These are phyloP conservation scores for Damaliscus lunatus DNA, from an alignment of 2,113 vertebrate genomes.

Conservation along the genomic window DNA sequence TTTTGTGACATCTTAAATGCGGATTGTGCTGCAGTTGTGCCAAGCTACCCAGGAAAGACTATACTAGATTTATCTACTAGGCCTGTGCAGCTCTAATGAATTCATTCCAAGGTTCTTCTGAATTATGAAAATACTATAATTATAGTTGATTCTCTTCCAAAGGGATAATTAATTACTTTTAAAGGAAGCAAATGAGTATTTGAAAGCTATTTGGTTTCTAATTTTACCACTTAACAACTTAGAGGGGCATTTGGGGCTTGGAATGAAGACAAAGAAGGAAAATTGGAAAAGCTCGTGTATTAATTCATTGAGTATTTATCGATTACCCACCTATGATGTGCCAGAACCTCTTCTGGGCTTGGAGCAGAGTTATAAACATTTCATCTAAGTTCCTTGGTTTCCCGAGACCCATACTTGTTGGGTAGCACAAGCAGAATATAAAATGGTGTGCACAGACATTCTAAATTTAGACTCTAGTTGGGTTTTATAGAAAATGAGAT, in stretches of 20 bases:
- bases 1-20: background rate
- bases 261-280: background rate
- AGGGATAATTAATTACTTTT: constrained; percentile 55
- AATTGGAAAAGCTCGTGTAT: background rate
- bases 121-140: constrained; percentile 66
- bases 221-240: constrained; percentile 46
- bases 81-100: background rate
- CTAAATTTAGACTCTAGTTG: background rate
- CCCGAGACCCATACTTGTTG: background rate
- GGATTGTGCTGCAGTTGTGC: background rate
- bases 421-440: background rate
- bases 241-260: background rate
- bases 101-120: constrained; percentile 42
- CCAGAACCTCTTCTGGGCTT: background rate
- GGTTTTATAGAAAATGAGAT: background rate
- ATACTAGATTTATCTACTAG: background rate
- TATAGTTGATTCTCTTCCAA: constrained; percentile 57
- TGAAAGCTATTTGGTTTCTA: constrained; percentile 48
- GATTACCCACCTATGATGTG: background rate
- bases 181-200: constrained; percentile 47
- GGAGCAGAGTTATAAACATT: background rate
- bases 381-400: background rate
- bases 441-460: background rate
- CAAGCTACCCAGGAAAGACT: background rate
- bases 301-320: background rate